Percentiles rank a stretch among this genome's conserved stretches.
These are phyloP conservation scores for Belgica antarctica DNA, from an alignment of 2,888 invertebrate genomes.

Conservation along the genomic window DNA sequence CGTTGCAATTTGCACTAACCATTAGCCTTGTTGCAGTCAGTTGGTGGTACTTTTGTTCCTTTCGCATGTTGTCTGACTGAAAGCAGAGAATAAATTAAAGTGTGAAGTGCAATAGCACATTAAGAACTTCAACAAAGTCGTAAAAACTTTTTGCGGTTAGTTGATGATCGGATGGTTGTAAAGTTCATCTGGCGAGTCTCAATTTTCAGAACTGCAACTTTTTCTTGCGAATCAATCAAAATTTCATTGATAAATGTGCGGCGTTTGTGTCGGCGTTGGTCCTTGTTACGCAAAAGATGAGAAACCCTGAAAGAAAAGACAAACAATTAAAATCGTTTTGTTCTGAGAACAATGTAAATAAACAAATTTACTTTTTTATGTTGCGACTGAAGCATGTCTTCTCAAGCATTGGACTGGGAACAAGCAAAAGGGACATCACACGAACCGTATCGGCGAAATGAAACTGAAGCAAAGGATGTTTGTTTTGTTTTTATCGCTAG, in stretches of 20 bases:
- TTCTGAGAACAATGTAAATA: background rate
- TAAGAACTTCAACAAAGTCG: background rate
- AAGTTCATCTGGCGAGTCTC: background rate
- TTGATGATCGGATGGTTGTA: background rate
- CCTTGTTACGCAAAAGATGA: constrained; percentile 24
- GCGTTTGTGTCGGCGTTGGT: background rate
- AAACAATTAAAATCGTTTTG: background rate
- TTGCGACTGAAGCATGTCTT: constrained; percentile 1
- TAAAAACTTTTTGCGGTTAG: constrained; percentile 9
- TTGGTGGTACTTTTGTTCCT: constrained; percentile 24
- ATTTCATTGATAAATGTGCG: background rate
- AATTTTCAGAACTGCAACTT: background rate
- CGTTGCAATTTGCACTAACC: constrained; percentile 35
- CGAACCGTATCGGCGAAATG: constrained; percentile 22
- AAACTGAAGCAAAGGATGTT: background rate
- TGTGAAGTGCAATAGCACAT: constrained; percentile 36
- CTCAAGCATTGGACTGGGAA: background rate
- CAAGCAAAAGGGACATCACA: background rate
- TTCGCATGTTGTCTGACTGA: background rate
- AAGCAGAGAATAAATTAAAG: constrained; percentile 41
- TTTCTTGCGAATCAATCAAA: background rate
- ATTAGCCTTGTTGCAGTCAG: constrained; percentile 31
- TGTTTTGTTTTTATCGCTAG: background rate
- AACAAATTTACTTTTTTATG: background rate
- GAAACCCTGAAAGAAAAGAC: constrained; percentile 1